These are phyloP conservation scores for Celastrina argiolus DNA, from an alignment of 2,888 invertebrate genomes.

Conservation along the genomic window DNA sequence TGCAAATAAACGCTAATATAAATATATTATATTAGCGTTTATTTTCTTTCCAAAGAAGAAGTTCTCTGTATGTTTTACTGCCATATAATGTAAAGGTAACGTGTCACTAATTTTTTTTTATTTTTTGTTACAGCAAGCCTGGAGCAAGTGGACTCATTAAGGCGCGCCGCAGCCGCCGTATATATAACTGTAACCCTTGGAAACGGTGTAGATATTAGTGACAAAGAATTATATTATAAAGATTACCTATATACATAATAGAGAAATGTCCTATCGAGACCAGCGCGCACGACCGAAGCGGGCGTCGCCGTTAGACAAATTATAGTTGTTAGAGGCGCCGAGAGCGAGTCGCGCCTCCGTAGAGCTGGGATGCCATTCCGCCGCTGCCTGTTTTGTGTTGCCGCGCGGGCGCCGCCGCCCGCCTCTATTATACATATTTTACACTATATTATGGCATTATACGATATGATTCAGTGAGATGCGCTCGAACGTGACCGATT, in stretches of 20 bases:
- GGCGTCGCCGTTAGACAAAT: constrained; percentile 45
- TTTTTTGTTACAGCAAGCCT: constrained; percentile 49
- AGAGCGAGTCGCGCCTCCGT: constrained; percentile 41
- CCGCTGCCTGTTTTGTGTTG: constrained; percentile 57
- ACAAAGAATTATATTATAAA: constrained; percentile 76
- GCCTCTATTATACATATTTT: constrained; percentile 62
- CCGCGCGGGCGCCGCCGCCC: constrained; percentile 52
- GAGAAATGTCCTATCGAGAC: constrained; percentile 72
- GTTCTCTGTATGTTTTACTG: no score
- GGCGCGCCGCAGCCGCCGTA: constrained; percentile 43
- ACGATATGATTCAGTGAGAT: constrained; percentile 62
- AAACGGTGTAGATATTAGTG: constrained; percentile 77
- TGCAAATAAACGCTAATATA: no score
- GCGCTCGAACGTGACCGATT: constrained; percentile 58
- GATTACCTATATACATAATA: constrained; percentile 77
- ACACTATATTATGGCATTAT: constrained; percentile 78
- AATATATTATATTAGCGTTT: no score
- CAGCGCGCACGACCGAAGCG: constrained; percentile 52
- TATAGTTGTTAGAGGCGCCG: constrained; percentile 45
- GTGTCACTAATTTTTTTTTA: not conserved
- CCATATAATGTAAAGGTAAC: not conserved
- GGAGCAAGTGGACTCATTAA: constrained; percentile 76
- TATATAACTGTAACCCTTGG: constrained; percentile 69
- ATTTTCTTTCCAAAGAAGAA: no score
- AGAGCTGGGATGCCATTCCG: constrained; percentile 70